Evolutionary conservation across 1,140 invertebrate genomes (phyloP).

Genomic region (Zaprionus davidi): DNA sequence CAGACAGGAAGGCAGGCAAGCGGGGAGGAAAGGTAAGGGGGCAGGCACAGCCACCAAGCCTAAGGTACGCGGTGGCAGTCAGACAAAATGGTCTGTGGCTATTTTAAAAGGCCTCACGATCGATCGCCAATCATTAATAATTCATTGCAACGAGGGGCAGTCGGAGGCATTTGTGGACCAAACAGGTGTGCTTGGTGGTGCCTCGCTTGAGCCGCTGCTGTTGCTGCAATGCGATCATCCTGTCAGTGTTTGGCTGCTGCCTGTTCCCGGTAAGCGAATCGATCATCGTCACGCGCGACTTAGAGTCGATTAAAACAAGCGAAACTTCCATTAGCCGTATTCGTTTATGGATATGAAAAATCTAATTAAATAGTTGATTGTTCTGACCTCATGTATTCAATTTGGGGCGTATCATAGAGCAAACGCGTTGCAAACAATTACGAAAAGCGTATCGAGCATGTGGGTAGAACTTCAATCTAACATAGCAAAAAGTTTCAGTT

Average conservation of each 20-base stretch:
- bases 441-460: not conserved
- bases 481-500: not conserved
- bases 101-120: conserved; percentile 72
- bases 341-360: conserved; percentile 62
- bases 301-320: conserved; percentile 69
- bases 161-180: conserved; percentile 38
- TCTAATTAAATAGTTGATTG: conserved; percentile 71
- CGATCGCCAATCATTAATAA: conserved; percentile 83
- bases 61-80: conserved; percentile 38
- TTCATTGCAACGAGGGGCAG: conserved; percentile 65
- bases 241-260: conserved; percentile 28
- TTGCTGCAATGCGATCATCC: conserved; percentile 41
- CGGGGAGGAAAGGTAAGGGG: conserved; percentile 5
- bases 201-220: not conserved
- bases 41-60: not conserved
- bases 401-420: conserved; percentile 7
- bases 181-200: conserved; percentile 64
- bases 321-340: conserved; percentile 75
- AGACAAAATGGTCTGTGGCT: conserved; percentile 61
- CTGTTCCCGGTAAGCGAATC: conserved; percentile 54
- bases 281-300: conserved; percentile 74
- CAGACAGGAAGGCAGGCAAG: not conserved
- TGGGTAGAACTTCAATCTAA: not conserved
- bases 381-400: conserved; percentile 42
- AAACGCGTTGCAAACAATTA: conserved; percentile 8